Evolutionary conservation across 1,140 invertebrate species (phyloP), one percentile per base, ranked within the genome.

Genomic region (Globodera ellingtonae): DNA sequence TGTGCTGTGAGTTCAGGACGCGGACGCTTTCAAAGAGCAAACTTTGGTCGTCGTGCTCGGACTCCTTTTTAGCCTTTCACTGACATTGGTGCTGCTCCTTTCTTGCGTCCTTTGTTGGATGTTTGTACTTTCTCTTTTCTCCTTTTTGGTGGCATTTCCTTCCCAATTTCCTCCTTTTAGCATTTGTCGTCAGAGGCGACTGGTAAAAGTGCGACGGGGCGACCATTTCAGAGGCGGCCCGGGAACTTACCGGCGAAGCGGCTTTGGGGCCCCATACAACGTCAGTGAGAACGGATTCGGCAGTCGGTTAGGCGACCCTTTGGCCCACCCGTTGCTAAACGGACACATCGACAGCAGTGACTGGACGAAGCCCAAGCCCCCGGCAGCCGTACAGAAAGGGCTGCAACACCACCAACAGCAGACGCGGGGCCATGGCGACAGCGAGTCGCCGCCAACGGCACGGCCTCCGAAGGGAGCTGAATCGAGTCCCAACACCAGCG

Each of bases 31-130:
- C 50, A 7, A 52, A 13, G 50, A 5, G 3, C 50, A 62, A n/a
- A 44, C 76, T 62, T 80, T 78, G 80, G 79, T 70, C 24, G 79
- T 81, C 47, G 52, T 82, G 46, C 65, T 81, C n/a, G 80, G 24
- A 21, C 62, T 82, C 18, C 66, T 80, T 35, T 66, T 71, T n/a
- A n/a, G 18, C 15, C 9, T 81, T 47, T 46, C 50, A 4, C 5
- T 80, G 56, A 56, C 81, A 24, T n/a, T 76, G 3, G 24, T 76
- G 15, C 59, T 76, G 6, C 13, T 77, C n/a, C 24, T 77, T 10
- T 44, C 48, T n/a, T 69, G 44, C 9, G 10, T 67, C 69, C 65
- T 81, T 4, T 81, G 80, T 80, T 82, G 24, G 24, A 59, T 15
- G 56, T 59, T 59, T 13, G 56, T 18, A 0, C 35, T 35, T 5